Conservation (phyloP, 2,113 vertebrate genomes). For the Aegithalos caudatus region DNA sequence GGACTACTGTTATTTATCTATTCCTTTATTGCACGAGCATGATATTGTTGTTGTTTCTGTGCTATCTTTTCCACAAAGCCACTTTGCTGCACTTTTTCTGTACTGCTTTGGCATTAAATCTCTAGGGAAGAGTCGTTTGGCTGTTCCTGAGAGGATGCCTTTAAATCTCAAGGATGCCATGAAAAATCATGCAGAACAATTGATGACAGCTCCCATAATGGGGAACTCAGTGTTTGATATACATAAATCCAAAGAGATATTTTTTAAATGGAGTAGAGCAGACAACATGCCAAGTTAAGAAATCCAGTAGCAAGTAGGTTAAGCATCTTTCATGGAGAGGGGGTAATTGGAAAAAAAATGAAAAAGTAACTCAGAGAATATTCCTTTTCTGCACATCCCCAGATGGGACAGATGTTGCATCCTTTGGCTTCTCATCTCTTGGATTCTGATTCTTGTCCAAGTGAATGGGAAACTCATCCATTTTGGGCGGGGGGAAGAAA, state of each 20-base stretch:
- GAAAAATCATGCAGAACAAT: conserved; percentile 12
- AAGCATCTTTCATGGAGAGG: neutral
- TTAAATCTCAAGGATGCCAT: neutral
- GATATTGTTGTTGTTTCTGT: neutral
- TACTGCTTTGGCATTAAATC: neutral
- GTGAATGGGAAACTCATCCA: conserved; percentile 46
- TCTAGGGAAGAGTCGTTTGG: neutral
- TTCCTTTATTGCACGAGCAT: neutral
- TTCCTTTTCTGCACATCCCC: neutral
- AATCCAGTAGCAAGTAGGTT: neutral
- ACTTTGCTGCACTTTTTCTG: neutral
- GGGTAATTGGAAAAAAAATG: neutral
- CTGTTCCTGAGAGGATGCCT: neutral
- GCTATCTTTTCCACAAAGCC: neutral
- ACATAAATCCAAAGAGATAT: neutral
- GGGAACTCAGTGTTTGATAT: neutral
- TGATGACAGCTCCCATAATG: neutral
- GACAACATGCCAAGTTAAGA: neutral
- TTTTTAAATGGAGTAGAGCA: neutral
- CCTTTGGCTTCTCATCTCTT: conserved; percentile 20
- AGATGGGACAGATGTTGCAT: conserved; percentile 34
- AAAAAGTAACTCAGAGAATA: conserved; percentile 23
- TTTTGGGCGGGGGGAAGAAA: neutral
- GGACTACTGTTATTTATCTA: neutral
- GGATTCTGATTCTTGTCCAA: conserved; percentile 27